Percentiles rank a stretch among this genome's conserved stretches.
Evolutionary conservation across 2,113 vertebrate species (phyloP).

Genomic region (Anhinga anhinga): DNA sequence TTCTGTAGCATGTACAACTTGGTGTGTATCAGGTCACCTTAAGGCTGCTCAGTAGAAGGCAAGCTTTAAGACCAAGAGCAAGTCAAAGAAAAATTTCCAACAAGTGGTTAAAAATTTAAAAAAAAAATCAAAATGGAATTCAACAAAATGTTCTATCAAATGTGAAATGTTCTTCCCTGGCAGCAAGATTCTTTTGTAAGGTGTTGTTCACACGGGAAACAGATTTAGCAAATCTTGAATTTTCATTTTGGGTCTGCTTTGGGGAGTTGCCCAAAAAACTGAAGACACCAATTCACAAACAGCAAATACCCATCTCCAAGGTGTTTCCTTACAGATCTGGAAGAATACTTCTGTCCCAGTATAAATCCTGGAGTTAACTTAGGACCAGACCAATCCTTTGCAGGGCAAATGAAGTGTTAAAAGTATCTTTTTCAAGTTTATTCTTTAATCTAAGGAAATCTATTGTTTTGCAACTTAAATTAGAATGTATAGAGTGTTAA

Average conservation of each 20-base stretch:
- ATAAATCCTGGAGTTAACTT: neutral
- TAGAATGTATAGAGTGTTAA: neutral
- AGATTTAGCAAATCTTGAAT: neutral
- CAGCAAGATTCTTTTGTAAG: neutral
- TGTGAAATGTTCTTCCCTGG: neutral
- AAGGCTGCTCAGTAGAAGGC: neutral
- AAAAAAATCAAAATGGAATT: neutral
- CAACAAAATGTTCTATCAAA: neutral
- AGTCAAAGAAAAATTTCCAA: neutral
- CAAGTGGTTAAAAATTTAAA: neutral
- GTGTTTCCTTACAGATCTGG: neutral
- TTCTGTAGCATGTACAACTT: neutral
- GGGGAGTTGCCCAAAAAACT: neutral
- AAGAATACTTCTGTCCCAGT: neutral
- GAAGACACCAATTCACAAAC: neutral
- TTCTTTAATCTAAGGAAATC: neutral
- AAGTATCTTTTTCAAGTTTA: neutral
- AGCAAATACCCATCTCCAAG: neutral
- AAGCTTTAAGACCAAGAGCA: neutral
- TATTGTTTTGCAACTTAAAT: neutral
- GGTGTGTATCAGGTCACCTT: neutral
- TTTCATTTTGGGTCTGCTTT: neutral
- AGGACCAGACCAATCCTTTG: neutral
- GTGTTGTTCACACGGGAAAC: neutral
- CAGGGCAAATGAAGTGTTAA: neutral